These are phyloP conservation scores for Montipora capricornis DNA, from an alignment of 64 coral and sea anemone species.

Conservation along the genomic window DNA sequence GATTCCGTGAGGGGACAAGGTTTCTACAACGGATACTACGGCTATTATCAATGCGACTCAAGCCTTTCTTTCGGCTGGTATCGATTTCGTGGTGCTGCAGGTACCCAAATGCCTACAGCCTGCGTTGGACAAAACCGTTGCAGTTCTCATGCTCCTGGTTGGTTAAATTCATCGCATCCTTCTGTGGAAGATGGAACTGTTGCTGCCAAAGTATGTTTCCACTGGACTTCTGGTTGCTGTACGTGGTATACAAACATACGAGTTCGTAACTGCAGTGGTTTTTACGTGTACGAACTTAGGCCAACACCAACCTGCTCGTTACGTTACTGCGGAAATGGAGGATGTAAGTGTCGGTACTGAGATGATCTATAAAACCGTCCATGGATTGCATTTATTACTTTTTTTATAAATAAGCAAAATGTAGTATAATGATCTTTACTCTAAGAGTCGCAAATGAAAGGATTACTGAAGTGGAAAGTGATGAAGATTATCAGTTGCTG, in stretches of 20 bases:
- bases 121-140: constrained; percentile 43
- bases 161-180: constrained; percentile 36
- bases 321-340: constrained; percentile 36
- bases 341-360: background rate
- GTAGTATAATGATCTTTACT: too few species aligned
- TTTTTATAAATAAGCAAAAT: too few species aligned
- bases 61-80: constrained; percentile 13
- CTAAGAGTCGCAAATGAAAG: too few species aligned
- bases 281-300: constrained; percentile 35
- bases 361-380: background rate
- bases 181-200: constrained; percentile 16
- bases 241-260: background rate
- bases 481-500: too few species aligned
- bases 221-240: background rate
- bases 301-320: background rate
- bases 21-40: constrained; percentile 13
- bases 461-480: too few species aligned
- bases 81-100: constrained; percentile 43
- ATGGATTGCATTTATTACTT: too few species aligned
- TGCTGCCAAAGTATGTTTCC: constrained; percentile 1
- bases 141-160: constrained; percentile 3
- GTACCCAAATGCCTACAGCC: constrained; percentile 31
- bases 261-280: constrained; percentile 37
- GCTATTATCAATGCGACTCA: constrained; percentile 30
- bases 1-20: background rate